Evolutionary conservation across 1,140 invertebrate species (phyloP), one percentile per base, ranked within the genome.

Genomic region (Nixonia krombeini): DNA sequence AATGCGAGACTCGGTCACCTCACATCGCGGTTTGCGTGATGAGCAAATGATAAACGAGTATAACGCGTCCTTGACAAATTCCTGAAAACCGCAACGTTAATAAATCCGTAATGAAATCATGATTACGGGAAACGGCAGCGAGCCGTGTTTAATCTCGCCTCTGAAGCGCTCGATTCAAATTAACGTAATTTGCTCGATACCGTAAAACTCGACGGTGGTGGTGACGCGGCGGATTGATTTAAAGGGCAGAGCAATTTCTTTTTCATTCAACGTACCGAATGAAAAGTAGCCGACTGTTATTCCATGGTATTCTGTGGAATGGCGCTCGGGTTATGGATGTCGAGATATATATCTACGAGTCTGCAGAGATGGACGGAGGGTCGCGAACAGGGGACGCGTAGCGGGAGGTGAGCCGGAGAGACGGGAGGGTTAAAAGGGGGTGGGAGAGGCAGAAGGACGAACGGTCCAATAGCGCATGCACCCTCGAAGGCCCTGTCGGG

Each of bases 401-500:
- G 16, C 15, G 16, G 42, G 23, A 44, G 44, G 25, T 23, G 21
- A 47, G 45, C 17, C 15, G 10, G 12, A 13, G 12, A 35, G 13
- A 35, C n/a, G 13, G 21, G 26, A 16, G n/a, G 4, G 45, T n/a
- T n/a, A n/a, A n/a, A n/a, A 33, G 23, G 23, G 18, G 8, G 16
- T 13, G 25, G 15, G 21, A 7, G 1, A 31, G 8, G n/a, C 10
- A 13, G 10, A 40, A 6, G 10, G 5, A 23, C 16, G 42, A 49
- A 33, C 35, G 57, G 44, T 45, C 52, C 57, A 67, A 67, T 56
- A 67, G 64, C 56, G 64, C 64, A 67, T 61, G 52, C 64, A 67
- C 65, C 41, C 63, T 53, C 65, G 52, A 41, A 68, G 57, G 57
- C 65, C 57, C 47, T 44, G 57, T 68, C 47, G 57, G 65, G 57